Conservation (phyloP, 2,797 vertebrate genomes). For the Enteromius anoplus region DNA sequence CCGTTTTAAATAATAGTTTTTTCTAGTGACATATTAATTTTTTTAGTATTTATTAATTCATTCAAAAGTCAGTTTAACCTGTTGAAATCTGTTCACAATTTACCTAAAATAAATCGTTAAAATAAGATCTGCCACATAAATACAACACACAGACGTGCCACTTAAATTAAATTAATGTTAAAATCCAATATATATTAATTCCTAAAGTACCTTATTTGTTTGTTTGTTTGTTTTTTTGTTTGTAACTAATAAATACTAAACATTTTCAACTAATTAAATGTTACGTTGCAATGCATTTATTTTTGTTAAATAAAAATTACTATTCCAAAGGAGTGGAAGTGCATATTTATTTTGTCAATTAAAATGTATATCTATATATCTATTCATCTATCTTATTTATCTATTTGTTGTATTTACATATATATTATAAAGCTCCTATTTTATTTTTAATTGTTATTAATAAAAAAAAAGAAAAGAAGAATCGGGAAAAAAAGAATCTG, state of each 20-base stretch:
- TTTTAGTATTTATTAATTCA: too few species aligned
- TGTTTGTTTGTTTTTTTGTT: not conserved
- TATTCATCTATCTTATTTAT: too few species aligned
- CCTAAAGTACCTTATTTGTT: not conserved
- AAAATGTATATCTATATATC: not conserved
- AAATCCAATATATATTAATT: not conserved
- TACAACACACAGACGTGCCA: not conserved
- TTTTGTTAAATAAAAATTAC: not conserved
- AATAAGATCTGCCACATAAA: not conserved
- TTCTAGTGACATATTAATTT: not conserved
- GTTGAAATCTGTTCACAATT: not conserved
- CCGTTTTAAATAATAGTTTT: not conserved
- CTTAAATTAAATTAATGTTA: not conserved
- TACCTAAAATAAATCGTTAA: not conserved
- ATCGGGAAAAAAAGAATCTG: not conserved
- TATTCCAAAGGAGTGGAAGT: not conserved
- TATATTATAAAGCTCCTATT: not conserved
- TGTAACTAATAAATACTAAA: not conserved
- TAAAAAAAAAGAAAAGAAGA: not conserved
- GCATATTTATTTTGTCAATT: not conserved
- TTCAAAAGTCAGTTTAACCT: not conserved
- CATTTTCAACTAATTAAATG: too few species aligned
- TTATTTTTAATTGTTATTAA: not conserved
- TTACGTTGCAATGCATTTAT: not conserved
- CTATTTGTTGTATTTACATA: too few species aligned